Evolutionary conservation across 2,888 invertebrate genomes (phyloP).

Genomic region (Drosophila peninsularis): DNA sequence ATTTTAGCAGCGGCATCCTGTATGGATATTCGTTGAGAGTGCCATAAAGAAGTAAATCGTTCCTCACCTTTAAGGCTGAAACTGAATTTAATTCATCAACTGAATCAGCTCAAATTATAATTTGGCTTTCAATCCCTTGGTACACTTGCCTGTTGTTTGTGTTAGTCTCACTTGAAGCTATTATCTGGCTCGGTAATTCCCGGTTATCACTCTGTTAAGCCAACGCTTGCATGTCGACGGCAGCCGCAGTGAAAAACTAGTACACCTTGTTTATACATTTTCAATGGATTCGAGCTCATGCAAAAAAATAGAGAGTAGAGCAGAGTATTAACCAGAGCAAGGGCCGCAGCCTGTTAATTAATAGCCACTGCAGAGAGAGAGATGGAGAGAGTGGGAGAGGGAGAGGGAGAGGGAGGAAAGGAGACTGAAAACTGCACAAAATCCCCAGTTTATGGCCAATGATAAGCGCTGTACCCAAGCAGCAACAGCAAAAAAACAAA

Average conservation of each 20-base stretch:
- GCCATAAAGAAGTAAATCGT: too few species aligned
- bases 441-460: constrained; percentile 50
- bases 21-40: too few species aligned
- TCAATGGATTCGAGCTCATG: background rate
- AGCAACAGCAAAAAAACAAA: background rate
- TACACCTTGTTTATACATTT: constrained; percentile 5
- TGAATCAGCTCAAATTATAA: background rate
- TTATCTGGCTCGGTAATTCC: background rate
- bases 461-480: constrained; percentile 45
- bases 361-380: constrained; percentile 54
- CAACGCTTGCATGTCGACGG: constrained; percentile 22
- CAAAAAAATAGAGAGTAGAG: background rate
- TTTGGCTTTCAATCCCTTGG: too few species aligned
- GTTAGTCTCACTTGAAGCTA: background rate
- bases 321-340: constrained; percentile 42
- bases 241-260: too few species aligned
- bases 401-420: constrained; percentile 17
- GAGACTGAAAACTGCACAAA: constrained; percentile 30
- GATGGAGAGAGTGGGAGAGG: background rate
- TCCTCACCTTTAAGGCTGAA: background rate
- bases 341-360: constrained; percentile 60
- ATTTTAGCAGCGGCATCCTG: too few species aligned
- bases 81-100: background rate
- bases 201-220: constrained; percentile 51
- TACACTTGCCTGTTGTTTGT: background rate